Conservation (phyloP, 2,797 vertebrate genomes). For the Champsocephalus esox region DNA sequence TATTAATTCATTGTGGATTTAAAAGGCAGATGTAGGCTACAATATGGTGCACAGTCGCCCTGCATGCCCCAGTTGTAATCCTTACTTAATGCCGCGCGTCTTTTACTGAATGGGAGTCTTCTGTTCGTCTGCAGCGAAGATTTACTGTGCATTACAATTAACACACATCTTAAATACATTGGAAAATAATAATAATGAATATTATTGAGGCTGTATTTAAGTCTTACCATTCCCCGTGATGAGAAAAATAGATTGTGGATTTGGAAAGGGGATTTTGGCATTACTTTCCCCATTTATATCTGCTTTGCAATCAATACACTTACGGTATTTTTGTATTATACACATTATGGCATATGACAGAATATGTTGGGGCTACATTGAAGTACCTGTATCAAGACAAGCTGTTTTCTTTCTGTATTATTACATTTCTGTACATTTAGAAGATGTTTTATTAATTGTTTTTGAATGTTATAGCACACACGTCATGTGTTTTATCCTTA, state of each 20-base stretch:
- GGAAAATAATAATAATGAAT: constrained; percentile 23
- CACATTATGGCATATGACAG: not conserved
- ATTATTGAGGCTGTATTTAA: constrained; percentile 16
- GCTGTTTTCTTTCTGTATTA: not conserved
- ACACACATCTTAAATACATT: constrained; percentile 56
- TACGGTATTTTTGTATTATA: not conserved
- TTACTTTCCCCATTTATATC: not conserved
- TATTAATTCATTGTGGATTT: constrained; percentile 70
- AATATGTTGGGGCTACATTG: constrained; percentile 11
- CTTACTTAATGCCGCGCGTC: constrained; percentile 77
- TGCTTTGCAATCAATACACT: constrained; percentile 3
- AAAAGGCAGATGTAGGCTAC: constrained; percentile 70
- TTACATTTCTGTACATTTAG: not conserved
- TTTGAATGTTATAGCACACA: constrained; percentile 5
- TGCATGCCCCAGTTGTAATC: constrained; percentile 69
- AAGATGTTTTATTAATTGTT: not conserved
- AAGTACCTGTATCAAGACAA: not conserved
- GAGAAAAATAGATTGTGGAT: constrained; percentile 12
- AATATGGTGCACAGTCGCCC: constrained; percentile 61
- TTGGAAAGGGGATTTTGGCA: not conserved
- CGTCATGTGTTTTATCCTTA: not conserved
- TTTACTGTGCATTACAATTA: constrained; percentile 70
- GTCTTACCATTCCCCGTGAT: constrained; percentile 11
- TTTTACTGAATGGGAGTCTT: constrained; percentile 62
- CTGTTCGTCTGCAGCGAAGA: constrained; percentile 59